Percentiles rank a stretch among this genome's conserved stretches.
phyloP scores from a whole-genome alignment of 2,888 invertebrate genomes.

The Nycteola revayana region DNA sequence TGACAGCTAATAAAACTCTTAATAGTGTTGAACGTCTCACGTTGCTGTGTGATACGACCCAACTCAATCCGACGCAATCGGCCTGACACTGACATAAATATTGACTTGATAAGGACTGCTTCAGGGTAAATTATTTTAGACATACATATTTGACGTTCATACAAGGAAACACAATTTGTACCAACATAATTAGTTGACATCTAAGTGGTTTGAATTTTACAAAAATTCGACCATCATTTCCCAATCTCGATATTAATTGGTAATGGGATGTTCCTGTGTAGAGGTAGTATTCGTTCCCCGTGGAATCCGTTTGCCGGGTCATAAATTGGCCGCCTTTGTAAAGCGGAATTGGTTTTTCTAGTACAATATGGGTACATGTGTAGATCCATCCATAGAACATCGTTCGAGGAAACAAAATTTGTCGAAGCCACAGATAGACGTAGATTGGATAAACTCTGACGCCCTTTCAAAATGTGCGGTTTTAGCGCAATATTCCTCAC shows the following conservation, averaged over 20 bases:
- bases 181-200: constrained; percentile 33
- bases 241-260: constrained; percentile 41
- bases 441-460: constrained; percentile 5
- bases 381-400: constrained; percentile 32
- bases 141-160: constrained; percentile 38
- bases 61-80: constrained; percentile 53
- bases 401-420: constrained; percentile 31
- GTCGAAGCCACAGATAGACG: no score
- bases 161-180: constrained; percentile 38
- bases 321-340: constrained; percentile 68
- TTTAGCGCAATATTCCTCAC: no score
- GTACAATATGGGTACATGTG: constrained; percentile 40
- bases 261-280: constrained; percentile 24
- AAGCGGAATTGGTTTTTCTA: constrained; percentile 63
- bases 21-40: constrained; percentile 46
- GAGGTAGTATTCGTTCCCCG: constrained; percentile 23
- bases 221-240: constrained; percentile 38
- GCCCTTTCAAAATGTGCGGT: no score
- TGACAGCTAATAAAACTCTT: constrained; percentile 64
- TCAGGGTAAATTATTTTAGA: constrained; percentile 36
- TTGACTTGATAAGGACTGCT: constrained; percentile 30
- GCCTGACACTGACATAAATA: constrained; percentile 43
- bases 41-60: constrained; percentile 52
- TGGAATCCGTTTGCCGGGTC: constrained; percentile 47
- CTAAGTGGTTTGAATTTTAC: constrained; percentile 25